phyloP scores from a whole-genome alignment of 2,113 vertebrate genomes.

The Odobenus rosmarus region DNA sequence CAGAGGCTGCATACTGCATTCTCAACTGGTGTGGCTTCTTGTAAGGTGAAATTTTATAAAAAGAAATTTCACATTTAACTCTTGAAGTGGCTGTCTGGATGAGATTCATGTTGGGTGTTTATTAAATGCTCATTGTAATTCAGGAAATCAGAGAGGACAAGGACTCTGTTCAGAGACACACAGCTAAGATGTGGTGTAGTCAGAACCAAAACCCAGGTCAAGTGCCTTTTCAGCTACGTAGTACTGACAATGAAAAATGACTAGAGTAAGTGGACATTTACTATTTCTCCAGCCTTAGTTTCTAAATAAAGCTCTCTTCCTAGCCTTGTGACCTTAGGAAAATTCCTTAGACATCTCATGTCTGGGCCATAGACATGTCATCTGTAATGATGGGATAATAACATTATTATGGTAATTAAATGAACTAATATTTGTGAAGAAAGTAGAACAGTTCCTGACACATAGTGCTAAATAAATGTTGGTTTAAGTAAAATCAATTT shows the following conservation, averaged over 20 bases:
- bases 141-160: background rate
- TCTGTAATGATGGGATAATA: background rate
- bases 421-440: background rate
- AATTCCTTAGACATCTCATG: background rate
- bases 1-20: background rate
- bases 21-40: background rate
- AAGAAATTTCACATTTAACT: background rate
- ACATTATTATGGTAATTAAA: background rate
- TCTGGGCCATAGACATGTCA: background rate
- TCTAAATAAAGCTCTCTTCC: background rate
- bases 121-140: background rate
- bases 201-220: background rate
- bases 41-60: background rate
- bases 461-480: background rate
- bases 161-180: background rate
- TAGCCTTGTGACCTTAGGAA: background rate
- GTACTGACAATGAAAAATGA: background rate
- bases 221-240: background rate
- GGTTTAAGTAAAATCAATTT: constrained; percentile 22
- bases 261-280: background rate
- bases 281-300: background rate
- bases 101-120: background rate
- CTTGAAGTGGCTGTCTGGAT: background rate
- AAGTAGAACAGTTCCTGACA: background rate
- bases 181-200: background rate